phyloP scores from a whole-genome alignment of 2,888 invertebrate species.

The Scaeva pyrastri region DNA sequence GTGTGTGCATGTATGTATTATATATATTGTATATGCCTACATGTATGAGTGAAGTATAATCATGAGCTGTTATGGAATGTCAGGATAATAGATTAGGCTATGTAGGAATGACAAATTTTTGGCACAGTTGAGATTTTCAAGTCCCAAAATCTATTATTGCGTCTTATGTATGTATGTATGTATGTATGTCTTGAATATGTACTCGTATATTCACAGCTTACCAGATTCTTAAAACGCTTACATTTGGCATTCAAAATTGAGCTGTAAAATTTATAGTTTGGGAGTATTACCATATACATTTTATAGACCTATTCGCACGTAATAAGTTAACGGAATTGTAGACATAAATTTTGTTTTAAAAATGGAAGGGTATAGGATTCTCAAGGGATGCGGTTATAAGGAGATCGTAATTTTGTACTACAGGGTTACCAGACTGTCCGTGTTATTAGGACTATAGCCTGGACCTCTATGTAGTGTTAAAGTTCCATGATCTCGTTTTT shows the following conservation, averaged over 20 bases:
- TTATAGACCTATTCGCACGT: not conserved
- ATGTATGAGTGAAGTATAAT: constrained; percentile 7
- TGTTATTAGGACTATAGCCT: too few species aligned
- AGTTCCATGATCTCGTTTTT: too few species aligned
- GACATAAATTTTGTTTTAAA: too few species aligned
- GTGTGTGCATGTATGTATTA: not conserved
- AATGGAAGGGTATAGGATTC: too few species aligned
- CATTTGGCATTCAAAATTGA: not conserved
- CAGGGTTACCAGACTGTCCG: too few species aligned
- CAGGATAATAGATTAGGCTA: constrained; percentile 21
- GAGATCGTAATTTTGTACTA: too few species aligned
- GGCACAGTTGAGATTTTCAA: not conserved
- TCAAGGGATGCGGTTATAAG: too few species aligned
- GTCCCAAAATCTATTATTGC: constrained; percentile 17
- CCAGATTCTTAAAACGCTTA: not conserved
- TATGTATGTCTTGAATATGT: not conserved
- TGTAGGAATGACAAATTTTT: constrained; percentile 13
- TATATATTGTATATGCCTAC: not conserved
- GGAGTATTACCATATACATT: not conserved
- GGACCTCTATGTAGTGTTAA: too few species aligned
- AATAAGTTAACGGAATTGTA: not conserved
- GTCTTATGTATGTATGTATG: too few species aligned
- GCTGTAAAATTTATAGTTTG: not conserved
- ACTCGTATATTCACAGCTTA: not conserved
- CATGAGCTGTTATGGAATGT: constrained; percentile 29